Conservation (phyloP, 2,797 vertebrate genomes). For the Onychomys arenicola region DNA sequence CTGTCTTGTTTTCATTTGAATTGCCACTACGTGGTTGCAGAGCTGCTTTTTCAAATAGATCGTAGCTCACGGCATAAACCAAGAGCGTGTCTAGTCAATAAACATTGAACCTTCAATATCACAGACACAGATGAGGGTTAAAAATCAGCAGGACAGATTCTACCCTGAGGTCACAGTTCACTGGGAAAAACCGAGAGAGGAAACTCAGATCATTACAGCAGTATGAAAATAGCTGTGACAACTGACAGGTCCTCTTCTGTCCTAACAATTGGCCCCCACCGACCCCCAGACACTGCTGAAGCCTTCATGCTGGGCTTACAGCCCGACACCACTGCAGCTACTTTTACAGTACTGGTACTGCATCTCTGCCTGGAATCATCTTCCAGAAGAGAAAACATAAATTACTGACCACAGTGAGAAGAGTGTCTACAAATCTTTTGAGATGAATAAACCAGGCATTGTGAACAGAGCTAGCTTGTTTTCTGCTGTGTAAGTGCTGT, state of each 20-base stretch:
- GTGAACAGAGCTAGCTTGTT: slow-evolving; percentile 50
- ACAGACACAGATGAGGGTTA: not conserved
- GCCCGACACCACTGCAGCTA: not conserved
- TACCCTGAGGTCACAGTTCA: slow-evolving; percentile 55
- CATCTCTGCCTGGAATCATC: not conserved
- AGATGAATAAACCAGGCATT: slow-evolving; percentile 36
- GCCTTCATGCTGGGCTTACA: slow-evolving; percentile 21
- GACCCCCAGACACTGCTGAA: slow-evolving; percentile 29
- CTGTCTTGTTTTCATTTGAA: slow-evolving; percentile 40
- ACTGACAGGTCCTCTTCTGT: slow-evolving; percentile 15
- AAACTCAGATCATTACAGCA: slow-evolving; percentile 41
- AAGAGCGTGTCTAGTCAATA: slow-evolving; percentile 42
- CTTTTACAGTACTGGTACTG: not conserved
- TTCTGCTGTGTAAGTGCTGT: slow-evolving; percentile 21
- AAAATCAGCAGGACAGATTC: slow-evolving; percentile 63
- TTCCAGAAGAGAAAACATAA: slow-evolving; percentile 28
- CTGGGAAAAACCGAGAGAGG: slow-evolving; percentile 29
- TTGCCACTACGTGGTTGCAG: slow-evolving; percentile 37
- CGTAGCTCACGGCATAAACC: slow-evolving; percentile 34
- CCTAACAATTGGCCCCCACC: slow-evolving; percentile 2
- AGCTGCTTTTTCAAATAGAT: slow-evolving; percentile 40
- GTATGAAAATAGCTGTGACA: slow-evolving; percentile 18
- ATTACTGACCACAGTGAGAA: not conserved
- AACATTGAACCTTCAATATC: not conserved
- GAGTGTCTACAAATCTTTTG: not conserved